Percentiles rank a stretch among this genome's conserved stretches.
These are phyloP conservation scores for Ladona fulva DNA, from an alignment of 1,140 invertebrate genomes.

Conservation along the genomic window DNA sequence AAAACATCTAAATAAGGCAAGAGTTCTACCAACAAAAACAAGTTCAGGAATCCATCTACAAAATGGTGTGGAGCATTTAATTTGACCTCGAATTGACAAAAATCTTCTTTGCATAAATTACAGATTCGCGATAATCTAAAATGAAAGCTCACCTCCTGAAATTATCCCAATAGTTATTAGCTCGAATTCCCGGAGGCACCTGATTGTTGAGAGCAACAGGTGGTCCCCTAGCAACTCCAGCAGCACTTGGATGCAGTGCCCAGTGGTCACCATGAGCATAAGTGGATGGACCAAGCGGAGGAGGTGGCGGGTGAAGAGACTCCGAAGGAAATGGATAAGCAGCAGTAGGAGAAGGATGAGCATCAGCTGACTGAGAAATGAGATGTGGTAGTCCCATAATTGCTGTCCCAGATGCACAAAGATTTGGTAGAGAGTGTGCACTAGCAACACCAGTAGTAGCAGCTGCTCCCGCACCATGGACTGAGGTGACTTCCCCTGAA, in stretches of 20 bases:
- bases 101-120: background rate
- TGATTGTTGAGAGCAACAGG: constrained; percentile 64
- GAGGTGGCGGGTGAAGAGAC: constrained; percentile 14
- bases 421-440: constrained; percentile 20
- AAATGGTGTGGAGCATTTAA: no score
- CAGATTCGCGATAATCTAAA: background rate
- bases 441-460: constrained; percentile 13
- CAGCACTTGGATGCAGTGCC: background rate
- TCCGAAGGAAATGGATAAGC: constrained; percentile 17
- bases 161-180: constrained; percentile 89
- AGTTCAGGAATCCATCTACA: no score
- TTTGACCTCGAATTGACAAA: no score
- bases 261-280: background rate
- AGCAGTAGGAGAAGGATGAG: constrained; percentile 17
- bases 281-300: constrained; percentile 2
- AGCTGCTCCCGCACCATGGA: background rate
- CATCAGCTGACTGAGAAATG: background rate
- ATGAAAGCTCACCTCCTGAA: constrained; percentile 61
- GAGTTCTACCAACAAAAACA: no score
- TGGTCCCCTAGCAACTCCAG: constrained; percentile 17
- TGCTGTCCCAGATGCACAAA: constrained; percentile 1
- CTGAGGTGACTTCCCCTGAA: background rate
- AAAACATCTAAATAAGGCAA: no score
- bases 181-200: constrained; percentile 73
- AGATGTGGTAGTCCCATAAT: background rate